These are phyloP conservation scores for Phenacoccus solenopsis DNA, from an alignment of 1,140 invertebrate species.

Conservation along the genomic window DNA sequence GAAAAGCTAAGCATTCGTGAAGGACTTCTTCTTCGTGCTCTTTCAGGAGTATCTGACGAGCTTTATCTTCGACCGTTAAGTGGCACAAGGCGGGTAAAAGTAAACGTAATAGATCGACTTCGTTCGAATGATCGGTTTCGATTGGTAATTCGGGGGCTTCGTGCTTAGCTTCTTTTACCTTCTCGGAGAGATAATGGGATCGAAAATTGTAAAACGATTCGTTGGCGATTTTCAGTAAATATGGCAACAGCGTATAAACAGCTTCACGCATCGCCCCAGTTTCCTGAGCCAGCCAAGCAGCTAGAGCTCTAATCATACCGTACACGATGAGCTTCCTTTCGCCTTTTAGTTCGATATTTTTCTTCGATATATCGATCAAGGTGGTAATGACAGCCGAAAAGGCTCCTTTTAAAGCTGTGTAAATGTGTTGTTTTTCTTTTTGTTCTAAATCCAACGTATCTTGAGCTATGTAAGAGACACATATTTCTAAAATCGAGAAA, in stretches of 20 bases:
- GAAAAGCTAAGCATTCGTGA: constrained; percentile 62
- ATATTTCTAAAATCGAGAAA: constrained; percentile 69
- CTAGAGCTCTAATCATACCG: constrained; percentile 67
- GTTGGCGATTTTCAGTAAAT: constrained; percentile 61
- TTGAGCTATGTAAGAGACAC: constrained; percentile 63
- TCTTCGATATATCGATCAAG: constrained; percentile 44
- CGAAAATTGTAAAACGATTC: constrained; percentile 60
- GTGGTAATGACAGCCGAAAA: constrained; percentile 68
- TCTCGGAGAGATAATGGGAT: constrained; percentile 39
- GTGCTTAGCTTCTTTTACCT: constrained; percentile 37
- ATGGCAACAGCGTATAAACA: constrained; percentile 64
- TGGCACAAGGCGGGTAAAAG: constrained; percentile 79
- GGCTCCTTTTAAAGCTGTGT: constrained; percentile 78
- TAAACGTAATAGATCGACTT: constrained; percentile 59
- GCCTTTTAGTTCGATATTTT: constrained; percentile 45
- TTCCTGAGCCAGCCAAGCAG: constrained; percentile 82
- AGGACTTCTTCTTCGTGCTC: constrained; percentile 66
- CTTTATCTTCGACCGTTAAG: constrained; percentile 75
- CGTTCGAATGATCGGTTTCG: constrained; percentile 44
- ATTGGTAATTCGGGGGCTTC: constrained; percentile 38
- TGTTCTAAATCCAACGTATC: constrained; percentile 72
- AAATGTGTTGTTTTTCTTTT: constrained; percentile 79
- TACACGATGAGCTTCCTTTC: constrained; percentile 62
- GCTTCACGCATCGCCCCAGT: constrained; percentile 75
- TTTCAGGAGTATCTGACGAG: constrained; percentile 64